Evolutionary conservation across 2,113 vertebrate genomes (phyloP), one percentile per base, ranked within the genome.

Genomic region (Lampris incognitus): DNA sequence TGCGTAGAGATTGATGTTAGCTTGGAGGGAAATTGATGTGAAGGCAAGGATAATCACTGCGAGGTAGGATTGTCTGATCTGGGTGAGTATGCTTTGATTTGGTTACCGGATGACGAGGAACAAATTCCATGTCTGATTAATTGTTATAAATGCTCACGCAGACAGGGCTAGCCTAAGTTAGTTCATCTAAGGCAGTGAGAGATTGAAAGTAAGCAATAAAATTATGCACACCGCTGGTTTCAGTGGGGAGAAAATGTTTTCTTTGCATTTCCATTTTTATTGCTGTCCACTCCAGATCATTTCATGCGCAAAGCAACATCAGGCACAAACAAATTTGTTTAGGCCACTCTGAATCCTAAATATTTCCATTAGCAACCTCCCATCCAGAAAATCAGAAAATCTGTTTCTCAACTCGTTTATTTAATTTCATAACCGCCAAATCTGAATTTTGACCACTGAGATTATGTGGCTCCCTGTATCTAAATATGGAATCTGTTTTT

Each of bases 251-350:
- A 42, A 39, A 87, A 85, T 83, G 81, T 87, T 93, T 91, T 77
- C 79, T 85, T 90, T 91, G 76, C 79, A 92, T 94, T 93, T 94
- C 82, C 92, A 93, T 92, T 92, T 94, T 93, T 91, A 94, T 93
- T 93, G 89, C 89, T 73, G 88, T 89, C 88, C 90, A 92, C 90
- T 93, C 87, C 63, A 40, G 84, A 76, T 87, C 85, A 86, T 85
- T 93, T 91, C 87, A 81, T 85, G 80, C 44, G 77, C 83, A 92
- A 89, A 90, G 82, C 82, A 87, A 88, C 80, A 68, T 89, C 76
- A 89, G 78, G 74, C 75, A 78, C 76, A 84, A 89, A 81, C 82
- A 89, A 84, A 91, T 93, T 91, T 88, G 80, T 87, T 84, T 85
- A 62, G 67, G 78, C 85, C 85, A 86, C 91, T 90, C 90, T 77